phyloP scores from a whole-genome alignment of 2,113 vertebrate genomes.

The Etheostoma spectabile region DNA sequence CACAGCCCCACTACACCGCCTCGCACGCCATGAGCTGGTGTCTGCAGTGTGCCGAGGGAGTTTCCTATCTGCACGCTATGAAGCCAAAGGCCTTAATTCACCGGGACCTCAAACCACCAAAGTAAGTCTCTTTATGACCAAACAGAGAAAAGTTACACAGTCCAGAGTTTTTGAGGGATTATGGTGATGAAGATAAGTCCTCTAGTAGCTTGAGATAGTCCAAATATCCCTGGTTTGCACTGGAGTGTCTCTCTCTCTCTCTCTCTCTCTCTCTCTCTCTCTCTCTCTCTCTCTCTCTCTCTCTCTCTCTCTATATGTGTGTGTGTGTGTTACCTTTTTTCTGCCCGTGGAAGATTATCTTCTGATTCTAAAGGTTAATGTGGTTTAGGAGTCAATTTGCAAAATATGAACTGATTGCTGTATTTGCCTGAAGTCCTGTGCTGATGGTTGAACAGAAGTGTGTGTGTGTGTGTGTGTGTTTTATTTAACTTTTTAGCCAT shows the following conservation, averaged over 20 bases:
- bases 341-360: background rate
- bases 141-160: background rate
- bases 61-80: constrained; percentile 97
- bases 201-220: background rate
- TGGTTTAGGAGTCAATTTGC: background rate
- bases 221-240: too few species aligned
- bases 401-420: background rate
- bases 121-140: constrained; percentile 83
- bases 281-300: too few species aligned
- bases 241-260: too few species aligned
- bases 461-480: too few species aligned
- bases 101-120: constrained; percentile 96
- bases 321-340: too few species aligned
- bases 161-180: background rate
- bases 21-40: constrained; percentile 98
- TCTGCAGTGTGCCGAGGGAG: constrained; percentile 95
- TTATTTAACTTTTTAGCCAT: background rate
- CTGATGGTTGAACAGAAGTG: background rate
- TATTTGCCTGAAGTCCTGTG: background rate
- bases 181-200: background rate
- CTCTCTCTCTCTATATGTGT: too few species aligned
- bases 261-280: too few species aligned
- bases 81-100: constrained; percentile 98
- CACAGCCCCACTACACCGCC: constrained; percentile 94
- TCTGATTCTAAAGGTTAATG: background rate